Evolutionary conservation across 2,113 vertebrate genomes (phyloP), one percentile per base, ranked within the genome.

Genomic region (Himantopus leucocephalus): DNA sequence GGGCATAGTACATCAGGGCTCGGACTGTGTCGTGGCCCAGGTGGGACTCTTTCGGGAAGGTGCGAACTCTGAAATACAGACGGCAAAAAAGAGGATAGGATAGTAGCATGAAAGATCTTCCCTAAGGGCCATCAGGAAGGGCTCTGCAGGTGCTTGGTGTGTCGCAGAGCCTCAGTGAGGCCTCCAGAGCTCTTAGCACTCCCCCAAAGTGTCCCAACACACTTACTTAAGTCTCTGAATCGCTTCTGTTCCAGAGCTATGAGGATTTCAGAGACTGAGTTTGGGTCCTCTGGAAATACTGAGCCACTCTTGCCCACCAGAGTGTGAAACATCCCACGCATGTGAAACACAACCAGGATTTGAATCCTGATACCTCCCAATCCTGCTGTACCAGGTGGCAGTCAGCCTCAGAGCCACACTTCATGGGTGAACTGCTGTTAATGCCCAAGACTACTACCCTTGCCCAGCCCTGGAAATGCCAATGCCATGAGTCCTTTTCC

Each of bases 1-100:
- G 97, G 21, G 99, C 99, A 1, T 99, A 99, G 96, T 99, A 99
- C 99, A 99, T 99, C 74, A 99, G 99, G 1, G 99, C 99, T 3
- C 99, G 98, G 37, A 99, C 99, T 0, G 99, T 99, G 98, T 99
- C 99, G 0, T 98, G 98, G 89, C 99, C 99, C 96, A 99, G 97
- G 3, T 98, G 98, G 1, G 99, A 99, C 79, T 99, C 99, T 82
- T 98, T 98, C 0, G 99, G 99, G 95, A 99, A 99, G 1, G 98
- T 99, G 48, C 99, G 98, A 88, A 99, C 99, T 96, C 99, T 99
- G 94, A 14, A 53, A 92, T 14, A 50, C 30, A 86, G 74, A 78
- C 18, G 13, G 9, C 3, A 59, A 43, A 58, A 19, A 45, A 45
- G 10, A 22, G 7, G 17, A 52, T 10, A 22, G 13, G 6, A 48